Conservation (phyloP, 2,888 invertebrate species). For the Aplocera efformata region DNA sequence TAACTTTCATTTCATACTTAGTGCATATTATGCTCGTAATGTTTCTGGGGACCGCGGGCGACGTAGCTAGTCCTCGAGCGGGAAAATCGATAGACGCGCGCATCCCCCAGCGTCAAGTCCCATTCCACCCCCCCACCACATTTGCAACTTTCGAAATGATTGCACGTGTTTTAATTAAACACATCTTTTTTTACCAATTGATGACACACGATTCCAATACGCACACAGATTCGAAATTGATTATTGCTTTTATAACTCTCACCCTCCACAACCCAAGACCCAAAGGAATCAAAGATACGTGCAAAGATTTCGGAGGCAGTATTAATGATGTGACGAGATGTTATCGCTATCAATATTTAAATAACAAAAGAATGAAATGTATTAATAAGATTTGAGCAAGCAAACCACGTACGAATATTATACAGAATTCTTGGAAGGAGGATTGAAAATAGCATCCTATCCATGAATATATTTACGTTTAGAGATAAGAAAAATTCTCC, state of each 20-base stretch:
- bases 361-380: too few relatives aligned
- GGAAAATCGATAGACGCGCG: slow-evolving; percentile 77
- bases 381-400: too few relatives aligned
- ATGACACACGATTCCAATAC: slow-evolving; percentile 5
- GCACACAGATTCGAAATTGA: background rate
- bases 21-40: slow-evolving; percentile 32
- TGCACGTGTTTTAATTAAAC: slow-evolving; percentile 39
- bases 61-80: slow-evolving; percentile 39
- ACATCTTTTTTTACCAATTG: slow-evolving; percentile 10
- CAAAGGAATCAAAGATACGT: too few relatives aligned
- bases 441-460: too few relatives aligned
- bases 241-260: background rate
- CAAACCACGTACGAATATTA: too few relatives aligned
- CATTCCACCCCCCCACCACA: slow-evolving; percentile 30
- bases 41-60: slow-evolving; percentile 45
- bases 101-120: slow-evolving; percentile 39
- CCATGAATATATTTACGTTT: too few relatives aligned
- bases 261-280: too few relatives aligned
- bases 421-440: too few relatives aligned
- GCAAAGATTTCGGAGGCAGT: too few relatives aligned
- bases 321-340: too few relatives aligned
- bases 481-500: too few relatives aligned
- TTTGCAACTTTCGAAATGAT: slow-evolving; percentile 52
- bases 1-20: slow-evolving; percentile 2
- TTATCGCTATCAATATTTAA: too few relatives aligned